A percentile compares a stretch with the other conserved stretches of the same genome.
Conservation (phyloP, 2,888 invertebrate genomes). For the Malthinus flaveolus region DNA sequence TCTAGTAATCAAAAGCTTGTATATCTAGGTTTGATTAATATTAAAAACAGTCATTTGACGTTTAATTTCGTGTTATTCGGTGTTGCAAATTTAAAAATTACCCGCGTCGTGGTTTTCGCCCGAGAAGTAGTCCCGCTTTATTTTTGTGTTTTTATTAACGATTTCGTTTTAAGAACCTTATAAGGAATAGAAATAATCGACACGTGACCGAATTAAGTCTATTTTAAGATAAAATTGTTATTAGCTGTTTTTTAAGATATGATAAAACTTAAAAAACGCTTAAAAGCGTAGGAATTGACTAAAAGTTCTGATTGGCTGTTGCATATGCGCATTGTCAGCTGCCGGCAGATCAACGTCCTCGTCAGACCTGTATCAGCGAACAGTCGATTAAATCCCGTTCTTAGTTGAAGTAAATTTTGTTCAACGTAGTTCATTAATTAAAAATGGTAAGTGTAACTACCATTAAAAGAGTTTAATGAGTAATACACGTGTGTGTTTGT, state of each 20-base stretch:
- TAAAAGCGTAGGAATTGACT: constrained; percentile 26
- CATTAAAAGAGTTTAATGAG: background rate
- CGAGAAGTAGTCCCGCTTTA: constrained; percentile 38
- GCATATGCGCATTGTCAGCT: constrained; percentile 47
- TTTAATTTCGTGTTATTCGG: too few species aligned
- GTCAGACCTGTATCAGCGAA: constrained; percentile 47
- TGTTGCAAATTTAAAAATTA: constrained; percentile 36
- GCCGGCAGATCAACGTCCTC: constrained; percentile 56
- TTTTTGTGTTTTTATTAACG: constrained; percentile 1
- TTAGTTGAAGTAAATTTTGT: constrained; percentile 47
- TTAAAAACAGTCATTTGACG: too few species aligned
- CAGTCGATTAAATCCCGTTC: constrained; percentile 49
- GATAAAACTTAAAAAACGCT: constrained; percentile 1
- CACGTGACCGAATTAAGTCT: too few species aligned
- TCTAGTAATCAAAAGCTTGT: too few species aligned
- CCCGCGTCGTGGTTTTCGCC: constrained; percentile 37
- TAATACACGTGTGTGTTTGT: constrained; percentile 7
- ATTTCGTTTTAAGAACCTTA: background rate
- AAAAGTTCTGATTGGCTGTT: background rate
- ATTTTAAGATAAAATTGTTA: too few species aligned
- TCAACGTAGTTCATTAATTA: constrained; percentile 43
- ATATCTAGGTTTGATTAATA: too few species aligned
- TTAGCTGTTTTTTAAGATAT: too few species aligned
- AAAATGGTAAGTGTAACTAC: constrained; percentile 49
- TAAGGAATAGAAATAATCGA: constrained; percentile 18